Conservation (phyloP, 2,113 vertebrate species). For the Eretmochelys imbricata region DNA sequence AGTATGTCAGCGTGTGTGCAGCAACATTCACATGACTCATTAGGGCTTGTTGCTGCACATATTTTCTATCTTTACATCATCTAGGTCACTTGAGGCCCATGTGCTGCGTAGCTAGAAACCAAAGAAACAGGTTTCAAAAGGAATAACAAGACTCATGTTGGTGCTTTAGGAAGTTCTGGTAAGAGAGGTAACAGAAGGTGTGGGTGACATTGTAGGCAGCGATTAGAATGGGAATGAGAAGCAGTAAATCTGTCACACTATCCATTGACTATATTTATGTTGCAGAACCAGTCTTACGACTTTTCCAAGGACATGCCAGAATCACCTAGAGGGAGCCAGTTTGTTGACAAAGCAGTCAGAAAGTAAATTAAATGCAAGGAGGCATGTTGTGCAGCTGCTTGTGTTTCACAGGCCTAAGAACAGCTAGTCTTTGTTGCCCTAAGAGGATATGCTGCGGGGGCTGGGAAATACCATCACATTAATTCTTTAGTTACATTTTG, state of each 20-base stretch:
- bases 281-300: slow-evolving; percentile 29
- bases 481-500: neutral
- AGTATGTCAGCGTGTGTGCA: rapidly evolving
- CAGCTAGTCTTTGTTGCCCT: neutral
- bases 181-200: neutral
- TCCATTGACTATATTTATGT: slow-evolving; percentile 38
- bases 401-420: slow-evolving; percentile 2
- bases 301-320: slow-evolving; percentile 51
- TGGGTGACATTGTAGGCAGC: neutral
- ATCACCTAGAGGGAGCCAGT: slow-evolving; percentile 2
- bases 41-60: rapidly evolving
- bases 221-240: slow-evolving; percentile 28
- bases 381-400: slow-evolving; percentile 27
- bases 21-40: neutral
- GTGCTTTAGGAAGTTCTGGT: neutral
- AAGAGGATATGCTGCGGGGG: neutral
- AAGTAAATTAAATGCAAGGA: slow-evolving; percentile 37
- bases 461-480: neutral
- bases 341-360: slow-evolving; percentile 65
- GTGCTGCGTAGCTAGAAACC: neutral
- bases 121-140: neutral
- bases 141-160: neutral
- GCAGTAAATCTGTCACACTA: slow-evolving; percentile 31
- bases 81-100: rapidly evolving
- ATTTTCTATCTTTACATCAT: neutral